phyloP scores from a whole-genome alignment of 37 sponge, comb jelly and placozoan genomes.

The Chondrosia reniformis region DNA sequence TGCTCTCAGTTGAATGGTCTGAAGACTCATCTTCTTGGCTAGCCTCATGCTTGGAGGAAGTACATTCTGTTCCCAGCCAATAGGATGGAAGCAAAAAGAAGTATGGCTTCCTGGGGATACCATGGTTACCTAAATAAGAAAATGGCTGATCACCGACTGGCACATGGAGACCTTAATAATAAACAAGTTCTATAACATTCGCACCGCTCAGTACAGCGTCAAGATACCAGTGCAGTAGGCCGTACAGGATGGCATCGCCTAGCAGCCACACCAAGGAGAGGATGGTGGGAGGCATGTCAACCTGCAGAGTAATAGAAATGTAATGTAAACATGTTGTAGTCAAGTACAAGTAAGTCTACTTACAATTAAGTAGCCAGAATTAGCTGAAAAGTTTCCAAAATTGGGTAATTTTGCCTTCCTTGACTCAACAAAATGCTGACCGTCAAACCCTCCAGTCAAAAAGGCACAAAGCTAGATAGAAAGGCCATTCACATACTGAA shows the following conservation, averaged over 20 bases:
- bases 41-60: no score
- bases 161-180: no score
- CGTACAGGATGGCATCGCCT: constrained; percentile 74
- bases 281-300: constrained; percentile 66
- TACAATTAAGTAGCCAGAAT: no score
- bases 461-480: background rate
- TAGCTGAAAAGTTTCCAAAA: no score
- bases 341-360: no score
- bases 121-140: constrained; percentile 55
- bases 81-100: constrained; percentile 23
- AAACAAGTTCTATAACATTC: background rate
- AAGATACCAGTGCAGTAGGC: constrained; percentile 88
- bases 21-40: no score
- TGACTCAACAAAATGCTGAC: no score
- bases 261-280: constrained; percentile 60
- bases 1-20: no score
- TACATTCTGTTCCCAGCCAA: no score
- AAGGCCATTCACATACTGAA: background rate
- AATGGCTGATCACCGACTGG: background rate
- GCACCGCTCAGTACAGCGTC: constrained; percentile 72
- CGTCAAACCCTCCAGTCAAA: background rate
- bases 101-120: constrained; percentile 72
- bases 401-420: no score
- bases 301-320: no score
- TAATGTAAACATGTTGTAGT: no score